Evolutionary conservation across 2,113 vertebrate species (phyloP), one percentile per base, ranked within the genome.

Genomic region (Potamarius usumacintae): DNA sequence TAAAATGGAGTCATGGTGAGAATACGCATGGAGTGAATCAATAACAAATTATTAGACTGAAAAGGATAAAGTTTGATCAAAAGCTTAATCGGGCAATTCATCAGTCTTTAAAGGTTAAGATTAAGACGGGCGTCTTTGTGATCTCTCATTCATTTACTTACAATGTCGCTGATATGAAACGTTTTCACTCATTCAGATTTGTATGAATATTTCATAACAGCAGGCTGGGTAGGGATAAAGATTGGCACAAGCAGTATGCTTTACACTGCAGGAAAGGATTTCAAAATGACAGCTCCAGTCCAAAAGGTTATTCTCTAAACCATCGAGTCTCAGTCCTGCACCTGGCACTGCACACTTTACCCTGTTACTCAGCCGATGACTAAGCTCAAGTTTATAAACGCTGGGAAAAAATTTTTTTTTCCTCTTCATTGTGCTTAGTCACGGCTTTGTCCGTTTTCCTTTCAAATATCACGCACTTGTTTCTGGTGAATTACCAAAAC

Each of bases 261-360:
- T 55, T 79, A n/a, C 77, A 17, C 52, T 30, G 52, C 53, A 18
- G 77, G 77, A 79, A 79, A 57, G 25, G 77, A 57, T 79, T 79
- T 57, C 5, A 3, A 27, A 71, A 85, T 58, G 74, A 77, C 84
- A 86, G 50, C 78, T 7, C 48, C 30, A 17, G 79, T 86, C 82
- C 80, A 86, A 85, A 83, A 81, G 53, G 50, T 71, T 34, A 62
- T 78, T 89, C 78, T 80, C 55, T 20, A 80, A 58, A 58, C 53
- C 78, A 20, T 58, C n/a, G 53, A 8, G 53, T 20, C 55, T 9
- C 53, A 11, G 53, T 58, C 7, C 7, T 20, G 25, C 55, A 58
- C 17, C 53, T 18, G 78, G 55, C 78, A 20, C 50, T 11, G 34
- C 15, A 80, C n/a, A 80, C 78, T 58, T 57, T 58, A 34, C 78